phyloP scores from a whole-genome alignment of 2,797 vertebrate genomes.

The Oryzias dopingdopingensis region DNA sequence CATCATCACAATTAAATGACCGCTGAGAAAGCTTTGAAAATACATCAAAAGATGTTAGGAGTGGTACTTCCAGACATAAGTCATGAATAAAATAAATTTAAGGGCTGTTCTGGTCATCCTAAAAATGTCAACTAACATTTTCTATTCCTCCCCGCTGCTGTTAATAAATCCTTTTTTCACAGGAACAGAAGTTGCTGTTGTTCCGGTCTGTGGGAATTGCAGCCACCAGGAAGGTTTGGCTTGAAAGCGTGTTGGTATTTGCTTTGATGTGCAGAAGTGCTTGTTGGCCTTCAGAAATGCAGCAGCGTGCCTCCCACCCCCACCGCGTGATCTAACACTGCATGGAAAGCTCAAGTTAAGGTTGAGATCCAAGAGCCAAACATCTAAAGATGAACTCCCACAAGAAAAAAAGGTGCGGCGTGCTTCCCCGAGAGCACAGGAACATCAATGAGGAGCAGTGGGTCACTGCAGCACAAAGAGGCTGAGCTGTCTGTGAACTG shows the following conservation, averaged over 20 bases:
- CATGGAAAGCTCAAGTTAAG: slow-evolving; percentile 55
- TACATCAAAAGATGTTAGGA: too few relatives aligned
- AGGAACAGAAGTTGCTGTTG: neutral
- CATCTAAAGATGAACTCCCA: slow-evolving; percentile 42
- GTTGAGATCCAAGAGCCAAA: slow-evolving; percentile 22
- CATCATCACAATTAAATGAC: too few relatives aligned
- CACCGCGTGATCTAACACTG: slow-evolving; percentile 38
- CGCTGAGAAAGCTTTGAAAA: too few relatives aligned
- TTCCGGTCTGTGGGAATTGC: slow-evolving; percentile 6
- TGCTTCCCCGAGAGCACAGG: neutral
- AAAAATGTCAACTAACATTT: too few relatives aligned
- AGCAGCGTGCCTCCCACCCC: slow-evolving; percentile 24
- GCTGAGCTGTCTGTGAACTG: slow-evolving; percentile 8
- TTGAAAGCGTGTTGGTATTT: slow-evolving; percentile 42
- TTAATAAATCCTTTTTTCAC: too few relatives aligned
- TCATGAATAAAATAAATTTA: too few relatives aligned
- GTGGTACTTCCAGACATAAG: too few relatives aligned
- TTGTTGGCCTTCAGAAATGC: slow-evolving; percentile 52
- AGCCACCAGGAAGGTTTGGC: slow-evolving; percentile 18
- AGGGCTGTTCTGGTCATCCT: too few relatives aligned
- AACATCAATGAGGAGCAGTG: slow-evolving; percentile 13
- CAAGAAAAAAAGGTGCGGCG: slow-evolving; percentile 31
- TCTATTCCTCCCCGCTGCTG: too few relatives aligned
- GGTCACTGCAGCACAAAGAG: slow-evolving; percentile 13
- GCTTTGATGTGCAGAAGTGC: slow-evolving; percentile 67